These are phyloP conservation scores for Malurus elegans DNA, from an alignment of 2,113 vertebrate species.

Conservation along the genomic window DNA sequence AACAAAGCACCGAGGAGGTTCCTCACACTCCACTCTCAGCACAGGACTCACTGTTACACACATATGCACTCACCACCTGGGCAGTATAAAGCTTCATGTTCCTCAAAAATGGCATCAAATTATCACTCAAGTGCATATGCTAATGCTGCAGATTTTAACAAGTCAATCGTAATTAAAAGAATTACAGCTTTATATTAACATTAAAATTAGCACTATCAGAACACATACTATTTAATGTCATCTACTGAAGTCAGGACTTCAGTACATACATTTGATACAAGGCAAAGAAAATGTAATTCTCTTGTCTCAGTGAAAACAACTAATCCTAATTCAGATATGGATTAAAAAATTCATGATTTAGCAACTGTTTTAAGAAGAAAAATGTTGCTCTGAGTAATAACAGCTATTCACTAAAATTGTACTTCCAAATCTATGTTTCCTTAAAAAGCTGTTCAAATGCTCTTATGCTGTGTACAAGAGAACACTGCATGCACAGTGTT, in stretches of 20 bases:
- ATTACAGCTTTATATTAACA: background rate
- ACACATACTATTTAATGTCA: background rate
- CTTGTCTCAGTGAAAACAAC: background rate
- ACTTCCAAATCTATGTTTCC: slow-evolving; percentile 10
- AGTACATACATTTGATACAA: background rate
- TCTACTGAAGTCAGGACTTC: background rate
- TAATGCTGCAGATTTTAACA: background rate
- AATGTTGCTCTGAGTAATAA: background rate
- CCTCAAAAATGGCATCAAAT: background rate
- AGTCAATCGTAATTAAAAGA: background rate
- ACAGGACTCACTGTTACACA: background rate
- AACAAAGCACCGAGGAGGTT: background rate
- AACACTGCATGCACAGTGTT: background rate
- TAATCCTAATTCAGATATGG: background rate
- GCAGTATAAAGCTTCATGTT: background rate
- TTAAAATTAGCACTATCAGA: background rate
- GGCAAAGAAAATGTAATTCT: background rate
- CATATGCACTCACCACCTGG: accelerated
- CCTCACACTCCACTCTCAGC: background rate
- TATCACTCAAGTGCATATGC: background rate
- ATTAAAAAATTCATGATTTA: background rate
- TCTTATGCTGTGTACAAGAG: background rate
- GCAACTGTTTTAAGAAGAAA: background rate
- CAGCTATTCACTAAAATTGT: background rate
- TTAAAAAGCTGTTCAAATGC: slow-evolving; percentile 52